Base-by-base conservation (phyloP, 1,140 invertebrate genomes). In the Drosophila burlai region DNA sequence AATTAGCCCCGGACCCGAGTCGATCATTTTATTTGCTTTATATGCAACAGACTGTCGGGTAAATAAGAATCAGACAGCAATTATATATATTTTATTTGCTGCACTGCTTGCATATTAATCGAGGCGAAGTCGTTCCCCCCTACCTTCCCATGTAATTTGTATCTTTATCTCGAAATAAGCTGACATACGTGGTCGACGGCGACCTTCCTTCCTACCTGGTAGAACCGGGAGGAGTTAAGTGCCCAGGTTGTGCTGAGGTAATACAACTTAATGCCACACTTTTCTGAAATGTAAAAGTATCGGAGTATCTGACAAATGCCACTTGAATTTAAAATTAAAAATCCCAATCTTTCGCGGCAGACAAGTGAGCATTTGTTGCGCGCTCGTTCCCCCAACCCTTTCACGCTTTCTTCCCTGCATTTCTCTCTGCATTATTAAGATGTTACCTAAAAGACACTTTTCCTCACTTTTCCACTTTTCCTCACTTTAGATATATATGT, bases 41-140 rank as follows among this genome's bases (percentile, higher is more conserved):
- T 78, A 78, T 78, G 74, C 75, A 69, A 13, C 50, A 77, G 74
- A 78, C 64, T 78, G 64, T 40, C 69, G 40, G 55, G 46, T 61
- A 73, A 73, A 73, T 73, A 72, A 55, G 63, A 26, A 46, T 72
- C 57, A 80, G 72, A 72, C 71, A 58, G 78, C 54, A 68, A 83
- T 76, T 73, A 83, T 83, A 86, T 73, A 76, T 87, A 86, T 80
- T 76, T 87, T 83, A 86, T 86, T 80, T 62, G 73, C 69, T 60
- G 75, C 75, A 75, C 84, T 69, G 74, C 75, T 78, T 78, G 84
- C 80, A 87, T 87, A 89, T 87, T 83, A 83, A 87, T 87, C 81
- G 82, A 83, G 76, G 50, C 59, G 10, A 78, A 34, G 54, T 55
- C 54, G 54, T 55, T 55, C 58, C 38, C 38, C 73, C 58, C 43